Evolutionary conservation across 2,113 vertebrate genomes (phyloP), one percentile per base, ranked within the genome.

Genomic region (Tautogolabrus adspersus): DNA sequence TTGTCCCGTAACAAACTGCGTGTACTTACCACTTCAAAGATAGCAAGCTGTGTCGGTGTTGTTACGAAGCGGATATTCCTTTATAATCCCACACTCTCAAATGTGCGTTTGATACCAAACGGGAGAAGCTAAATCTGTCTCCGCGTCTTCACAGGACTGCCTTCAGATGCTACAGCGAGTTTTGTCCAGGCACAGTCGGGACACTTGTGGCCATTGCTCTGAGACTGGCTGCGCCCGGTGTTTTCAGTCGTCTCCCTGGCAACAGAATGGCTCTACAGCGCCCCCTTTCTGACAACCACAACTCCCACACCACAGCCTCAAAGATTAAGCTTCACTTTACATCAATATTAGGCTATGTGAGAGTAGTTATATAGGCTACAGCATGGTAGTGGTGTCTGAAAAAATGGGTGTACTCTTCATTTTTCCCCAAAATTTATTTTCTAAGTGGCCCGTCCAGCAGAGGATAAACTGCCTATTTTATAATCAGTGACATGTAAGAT

Each of bases 211-310:
- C 86, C 87, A 79, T 85, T 77, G 70, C 72, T 78, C 67, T 52
- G 68, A 9, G 72, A 59, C 84, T 83, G 67, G 55, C 49, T 83
- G 67, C 51, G 74, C 68, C 70, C 52, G 83, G 59, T 87, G 91
- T 90, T 91, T 82, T 85, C 38, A 78, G 73, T 22, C 79, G 90
- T 94, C 88, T 82, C 91, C 93, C 30, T 88, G 90, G 92, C 88
- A 94, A 94, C 92, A 85, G 8, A 1, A 38, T 38, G 66, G 51
- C 84, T 71, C 82, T 5, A 78, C 83, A 66, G 88, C 88, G 83
- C 40, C 90, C 58, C 75, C 88, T 67, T 0, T 40, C 64, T 0
- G 71, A 5, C 56, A 55, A 15, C 52, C 5, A 6, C 0, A 47
- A 51, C 13, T 22, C 55, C 3, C 11, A 46, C 2, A 16, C 15